Base-by-base conservation (phyloP, 2,888 invertebrate species). In the Coremacera marginata region DNA sequence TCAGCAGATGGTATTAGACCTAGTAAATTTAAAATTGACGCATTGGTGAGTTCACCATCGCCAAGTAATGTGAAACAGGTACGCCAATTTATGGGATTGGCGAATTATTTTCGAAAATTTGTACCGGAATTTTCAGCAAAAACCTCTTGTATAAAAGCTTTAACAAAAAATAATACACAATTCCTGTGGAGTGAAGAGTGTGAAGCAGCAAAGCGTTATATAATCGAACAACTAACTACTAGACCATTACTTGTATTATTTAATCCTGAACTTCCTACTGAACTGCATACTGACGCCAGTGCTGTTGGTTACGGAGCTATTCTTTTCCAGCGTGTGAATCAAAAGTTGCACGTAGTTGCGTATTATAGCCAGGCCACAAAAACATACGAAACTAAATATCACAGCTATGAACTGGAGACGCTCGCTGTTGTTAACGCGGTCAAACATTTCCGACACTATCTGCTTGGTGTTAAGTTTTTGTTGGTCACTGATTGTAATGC, bases 381-480 rank as follows among this genome's bases (percentile, higher is more conserved):
- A 22, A 57, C 74, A 74, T 63, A 65, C 60, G 5, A 82, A 72
- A 75, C 79, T 19, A 77, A 68, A 51, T 80, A 81, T 70, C 75
- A 81, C 55, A 77, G 77, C 1, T 79, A 79, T 70, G 81, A 81
- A 51, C 70, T 82, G 70, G 80, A 83, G 62, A 81, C 82, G 1
- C 67, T 82, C 19, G 80, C 80, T 11, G 81, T 81, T n/a, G 71
- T 81, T 22, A 80, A 79, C 52, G 68, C 78, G 0, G 70, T 81
- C 49, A 81, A 80, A 55, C 77, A 80, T 76, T 82, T 83, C 70
- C 76, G 81, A 3, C 49, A 65, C 5, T 79, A 79, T 27, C 60
- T 75, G 9, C 51, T 63, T 22, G 76, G 62, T 22, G 62, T 72
- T 7, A 27, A 9, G 0, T 78, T 78, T 8, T 19, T 57, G 8